Evolutionary conservation across 30 jellyfish, hydroid and myxozoan species (phyloP), one percentile per base, ranked within the genome.

Genomic region (Pelagia noctiluca): DNA sequence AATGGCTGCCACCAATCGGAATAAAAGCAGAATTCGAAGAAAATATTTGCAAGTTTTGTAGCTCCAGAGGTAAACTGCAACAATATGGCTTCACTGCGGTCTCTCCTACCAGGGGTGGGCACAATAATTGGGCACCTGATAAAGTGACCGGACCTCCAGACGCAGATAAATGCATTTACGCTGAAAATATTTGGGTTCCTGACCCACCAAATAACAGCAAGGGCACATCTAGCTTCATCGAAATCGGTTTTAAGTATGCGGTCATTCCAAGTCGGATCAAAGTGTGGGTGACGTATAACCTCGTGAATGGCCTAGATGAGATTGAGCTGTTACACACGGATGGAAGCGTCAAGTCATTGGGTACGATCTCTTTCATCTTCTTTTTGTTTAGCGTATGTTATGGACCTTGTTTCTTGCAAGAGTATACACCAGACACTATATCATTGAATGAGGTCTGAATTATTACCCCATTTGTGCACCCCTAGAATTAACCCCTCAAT

Each of bases 81-180:
- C 96, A 86, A 66, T 87, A 64, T 49, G 96, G 91, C n/a, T 61
- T 57, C 5, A 67, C 82, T 3, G 96, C 96, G 10, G 23, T 12
- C 22, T 50, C 91, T 25, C 60, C 87, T 10, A 13, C 38, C 10
- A 21, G 10, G 48, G 50, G 75, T 0, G n/a, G 53, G 33, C 68
- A 67, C 3, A 29, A 78, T n/a, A 4, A 10, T 10, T 81, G 53
- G 66, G 48, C 60, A 23, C 76, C 97, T 23, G 77, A 72, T 19
- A 85, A 87, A 62, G 94, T 91, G 18, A 33, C 68, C 10, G 99
- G 99, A 4, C 96, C 97, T 0, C 99, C 99, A 4, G 97, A 93
- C 84, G 97, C 95, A 1, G 53, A 34, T 1, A 66, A 37, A 28
- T 93, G 99, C 47, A 23, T 12, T 5, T 60, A 35, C 3, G 92